These are phyloP conservation scores for Porites rus DNA, from an alignment of 92 coral and sea anemone species.

Conservation along the genomic window DNA sequence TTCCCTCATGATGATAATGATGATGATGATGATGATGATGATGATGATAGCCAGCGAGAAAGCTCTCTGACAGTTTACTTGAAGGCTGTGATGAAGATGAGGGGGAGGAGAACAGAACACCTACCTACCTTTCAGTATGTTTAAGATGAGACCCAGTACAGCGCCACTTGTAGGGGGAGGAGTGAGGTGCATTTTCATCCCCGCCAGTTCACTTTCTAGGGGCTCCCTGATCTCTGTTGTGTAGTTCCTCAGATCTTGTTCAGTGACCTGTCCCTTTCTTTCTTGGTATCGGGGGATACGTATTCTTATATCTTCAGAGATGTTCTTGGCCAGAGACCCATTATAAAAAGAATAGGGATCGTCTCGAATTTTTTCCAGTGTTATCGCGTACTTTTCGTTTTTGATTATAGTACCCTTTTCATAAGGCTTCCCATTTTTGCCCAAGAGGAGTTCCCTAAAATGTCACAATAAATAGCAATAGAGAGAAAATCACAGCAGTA, in stretches of 20 bases:
- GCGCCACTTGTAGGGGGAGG: slow-evolving; percentile 94
- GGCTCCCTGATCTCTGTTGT: slow-evolving; percentile 21
- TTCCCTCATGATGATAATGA: too few relatives aligned
- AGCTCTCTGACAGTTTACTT: too few relatives aligned
- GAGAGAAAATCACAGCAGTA: not conserved
- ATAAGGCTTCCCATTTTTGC: slow-evolving; percentile 45
- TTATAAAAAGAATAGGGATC: slow-evolving; percentile 80
- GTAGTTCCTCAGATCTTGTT: slow-evolving; percentile 70
- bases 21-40: too few relatives aligned
- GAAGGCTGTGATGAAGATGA: too few relatives aligned
- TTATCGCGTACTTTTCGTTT: slow-evolving; percentile 75
- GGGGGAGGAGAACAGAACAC: too few relatives aligned
- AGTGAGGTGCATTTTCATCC: slow-evolving; percentile 69
- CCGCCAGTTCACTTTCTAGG: slow-evolving; percentile 46
- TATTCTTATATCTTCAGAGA: slow-evolving; percentile 60
- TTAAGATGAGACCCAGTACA: slow-evolving; percentile 81
- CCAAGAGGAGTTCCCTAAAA: slow-evolving; percentile 73
- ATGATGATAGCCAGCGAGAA: too few relatives aligned
- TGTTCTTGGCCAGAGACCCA: slow-evolving; percentile 71
- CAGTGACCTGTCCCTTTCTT: slow-evolving; percentile 57
- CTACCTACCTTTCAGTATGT: slow-evolving; percentile 78
- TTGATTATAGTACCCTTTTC: slow-evolving; percentile 37
- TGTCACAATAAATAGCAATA: not conserved
- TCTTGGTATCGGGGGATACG: not conserved
- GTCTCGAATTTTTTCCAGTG: slow-evolving; percentile 72